Evolutionary conservation across 1,140 invertebrate genomes (phyloP).

Genomic region (Carposina sasakii): DNA sequence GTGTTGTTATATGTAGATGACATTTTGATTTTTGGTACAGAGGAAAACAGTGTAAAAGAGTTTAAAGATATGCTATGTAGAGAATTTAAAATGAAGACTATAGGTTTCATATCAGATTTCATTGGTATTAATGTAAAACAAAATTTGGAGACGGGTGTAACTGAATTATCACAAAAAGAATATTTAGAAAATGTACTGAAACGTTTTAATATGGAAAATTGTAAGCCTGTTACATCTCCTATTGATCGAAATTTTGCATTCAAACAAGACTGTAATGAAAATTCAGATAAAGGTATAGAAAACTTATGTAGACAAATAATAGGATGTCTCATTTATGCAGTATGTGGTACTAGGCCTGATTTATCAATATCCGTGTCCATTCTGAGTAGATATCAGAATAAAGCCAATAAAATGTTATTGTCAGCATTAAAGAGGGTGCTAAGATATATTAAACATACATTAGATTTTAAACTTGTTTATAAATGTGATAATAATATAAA

Average conservation of each 20-base stretch:
- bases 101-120: conserved; percentile 11
- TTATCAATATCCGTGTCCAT: conserved; percentile 28
- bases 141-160: conserved; percentile 11
- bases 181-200: conserved; percentile 32
- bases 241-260: too few relatives aligned
- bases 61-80: neutral
- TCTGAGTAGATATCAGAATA: conserved; percentile 34
- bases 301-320: conserved; percentile 25
- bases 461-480: conserved; percentile 18
- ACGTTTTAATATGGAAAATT: conserved; percentile 22
- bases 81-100: conserved; percentile 11
- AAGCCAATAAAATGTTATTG: conserved; percentile 23
- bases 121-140: conserved; percentile 31
- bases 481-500: conserved; percentile 5
- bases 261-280: too few relatives aligned
- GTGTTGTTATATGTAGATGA: conserved; percentile 38
- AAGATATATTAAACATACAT: conserved; percentile 36
- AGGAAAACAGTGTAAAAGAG: conserved; percentile 13
- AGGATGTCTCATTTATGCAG: conserved; percentile 37
- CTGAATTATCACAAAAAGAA: conserved; percentile 22
- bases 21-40: conserved; percentile 27
- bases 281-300: too few relatives aligned
- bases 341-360: conserved; percentile 31
- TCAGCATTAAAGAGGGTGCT: conserved; percentile 31
- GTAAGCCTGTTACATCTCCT: conserved; percentile 1